A percentile compares a stretch with the other conserved stretches of the same genome.
Evolutionary conservation across 1,140 invertebrate genomes (phyloP).

Genomic region (Papilio helenus): DNA sequence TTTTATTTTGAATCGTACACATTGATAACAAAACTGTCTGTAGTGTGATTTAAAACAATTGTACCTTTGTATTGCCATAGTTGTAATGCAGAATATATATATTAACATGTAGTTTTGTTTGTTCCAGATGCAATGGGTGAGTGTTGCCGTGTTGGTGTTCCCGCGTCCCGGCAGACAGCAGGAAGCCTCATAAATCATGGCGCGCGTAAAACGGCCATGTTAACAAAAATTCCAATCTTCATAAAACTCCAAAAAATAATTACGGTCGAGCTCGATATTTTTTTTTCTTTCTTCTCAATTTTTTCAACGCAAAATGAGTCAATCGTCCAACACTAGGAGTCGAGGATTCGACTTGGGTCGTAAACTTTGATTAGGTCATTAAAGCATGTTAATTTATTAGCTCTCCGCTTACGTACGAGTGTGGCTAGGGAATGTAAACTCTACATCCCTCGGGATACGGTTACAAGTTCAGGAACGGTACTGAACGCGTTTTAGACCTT

Average conservation of each 20-base stretch:
- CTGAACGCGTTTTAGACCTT: conserved; percentile 43
- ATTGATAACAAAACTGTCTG: background rate
- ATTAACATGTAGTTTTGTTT: conserved; percentile 65
- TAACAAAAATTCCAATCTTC: conserved; percentile 81
- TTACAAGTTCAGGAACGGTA: conserved; percentile 44
- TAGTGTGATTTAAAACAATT: background rate
- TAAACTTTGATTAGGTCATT: conserved; percentile 83
- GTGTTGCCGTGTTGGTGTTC: conserved; percentile 50
- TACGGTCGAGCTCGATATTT: conserved; percentile 51
- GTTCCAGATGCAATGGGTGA: conserved; percentile 87
- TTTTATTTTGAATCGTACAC: background rate
- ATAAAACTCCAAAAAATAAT: conserved; percentile 80
- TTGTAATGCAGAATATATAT: background rate
- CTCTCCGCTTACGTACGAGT: conserved; percentile 68
- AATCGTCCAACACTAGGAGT: conserved; percentile 81
- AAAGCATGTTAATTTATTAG: conserved; percentile 82
- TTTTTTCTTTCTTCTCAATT: conserved; percentile 40
- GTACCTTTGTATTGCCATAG: background rate
- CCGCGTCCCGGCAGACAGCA: conserved; percentile 46
- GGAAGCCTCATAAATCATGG: conserved; percentile 72
- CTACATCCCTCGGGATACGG: conserved; percentile 56
- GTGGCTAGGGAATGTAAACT: conserved; percentile 65
- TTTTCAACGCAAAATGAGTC: conserved; percentile 76
- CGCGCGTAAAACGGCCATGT: conserved; percentile 65
- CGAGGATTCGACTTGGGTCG: conserved; percentile 79